These are phyloP conservation scores for Gavia stellata DNA, from an alignment of 2,113 vertebrate species.

Conservation along the genomic window DNA sequence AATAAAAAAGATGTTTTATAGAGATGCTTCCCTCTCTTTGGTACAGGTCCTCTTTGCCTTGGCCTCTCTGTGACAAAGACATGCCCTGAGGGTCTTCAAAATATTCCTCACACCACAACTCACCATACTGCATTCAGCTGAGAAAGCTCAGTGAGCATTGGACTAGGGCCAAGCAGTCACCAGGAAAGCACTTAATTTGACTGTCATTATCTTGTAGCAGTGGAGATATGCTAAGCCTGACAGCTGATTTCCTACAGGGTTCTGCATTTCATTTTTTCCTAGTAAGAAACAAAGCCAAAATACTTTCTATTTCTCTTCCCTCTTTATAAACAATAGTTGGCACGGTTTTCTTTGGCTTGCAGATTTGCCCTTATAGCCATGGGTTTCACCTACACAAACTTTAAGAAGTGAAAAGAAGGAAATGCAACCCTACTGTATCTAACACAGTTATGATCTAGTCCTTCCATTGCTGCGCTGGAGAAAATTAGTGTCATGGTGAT, in stretches of 20 bases:
- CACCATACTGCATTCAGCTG: not conserved
- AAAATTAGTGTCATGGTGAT: slow-evolving; percentile 45
- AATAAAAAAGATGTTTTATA: too few relatives aligned
- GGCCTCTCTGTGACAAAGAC: not conserved
- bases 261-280: not conserved
- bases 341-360: not conserved
- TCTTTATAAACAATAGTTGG: not conserved
- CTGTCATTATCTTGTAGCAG: not conserved
- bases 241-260: not conserved
- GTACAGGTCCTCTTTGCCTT: not conserved
- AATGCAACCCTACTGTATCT: not conserved
- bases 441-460: not conserved
- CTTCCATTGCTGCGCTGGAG: not conserved
- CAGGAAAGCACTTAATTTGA: not conserved
- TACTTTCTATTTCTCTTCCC: not conserved
- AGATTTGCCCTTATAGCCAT: not conserved
- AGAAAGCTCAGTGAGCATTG: not conserved
- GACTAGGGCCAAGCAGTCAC: not conserved
- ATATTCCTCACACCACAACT: not conserved
- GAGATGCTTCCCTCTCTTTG: not conserved
- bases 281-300: not conserved
- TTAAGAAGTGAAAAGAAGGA: not conserved
- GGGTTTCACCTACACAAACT: not conserved
- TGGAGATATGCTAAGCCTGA: not conserved
- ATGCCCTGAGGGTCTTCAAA: not conserved